A percentile compares a stretch with the other conserved stretches of the same genome.
Conservation (phyloP, 1,140 invertebrate genomes). For the Vanessa tameamea region DNA sequence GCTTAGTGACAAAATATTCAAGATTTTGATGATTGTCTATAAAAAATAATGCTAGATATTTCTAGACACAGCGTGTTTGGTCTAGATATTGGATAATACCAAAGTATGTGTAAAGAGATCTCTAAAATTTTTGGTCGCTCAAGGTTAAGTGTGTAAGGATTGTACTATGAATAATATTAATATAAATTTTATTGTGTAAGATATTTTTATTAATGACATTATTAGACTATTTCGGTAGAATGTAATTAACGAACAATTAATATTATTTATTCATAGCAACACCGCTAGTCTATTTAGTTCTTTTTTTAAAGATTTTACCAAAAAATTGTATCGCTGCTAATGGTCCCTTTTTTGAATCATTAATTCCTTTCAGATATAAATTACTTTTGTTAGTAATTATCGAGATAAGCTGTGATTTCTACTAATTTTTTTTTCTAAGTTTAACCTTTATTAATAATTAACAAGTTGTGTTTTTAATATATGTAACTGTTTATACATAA, state of each 20-base stretch:
- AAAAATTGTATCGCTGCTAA: constrained; percentile 10
- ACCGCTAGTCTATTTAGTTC: constrained; percentile 15
- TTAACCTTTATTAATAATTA: constrained; percentile 26
- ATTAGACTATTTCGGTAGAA: not conserved
- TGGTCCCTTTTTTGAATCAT: constrained; percentile 18
- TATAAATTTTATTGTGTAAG: not conserved
- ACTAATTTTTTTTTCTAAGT: constrained; percentile 51
- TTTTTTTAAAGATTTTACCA: constrained; percentile 14
- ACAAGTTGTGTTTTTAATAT: constrained; percentile 8
- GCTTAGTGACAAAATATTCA: not conserved
- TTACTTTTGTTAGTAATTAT: constrained; percentile 31
- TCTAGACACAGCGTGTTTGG: not conserved
- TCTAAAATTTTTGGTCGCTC: constrained; percentile 33
- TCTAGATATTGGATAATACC: constrained; percentile 41
- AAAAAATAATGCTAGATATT: not conserved
- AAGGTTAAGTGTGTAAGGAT: constrained; percentile 12
- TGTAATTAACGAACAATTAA: constrained; percentile 4
- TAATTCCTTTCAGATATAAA: not conserved
- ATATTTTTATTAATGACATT: not conserved
- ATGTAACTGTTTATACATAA: constrained; percentile 4
- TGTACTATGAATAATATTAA: constrained; percentile 1
- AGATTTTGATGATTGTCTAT: constrained; percentile 1
- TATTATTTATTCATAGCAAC: constrained; percentile 9
- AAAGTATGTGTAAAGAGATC: constrained; percentile 42
- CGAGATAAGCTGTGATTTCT: constrained; percentile 70